These are phyloP conservation scores for Mus pahari DNA, from an alignment of 2,113 vertebrate genomes.

Conservation along the genomic window DNA sequence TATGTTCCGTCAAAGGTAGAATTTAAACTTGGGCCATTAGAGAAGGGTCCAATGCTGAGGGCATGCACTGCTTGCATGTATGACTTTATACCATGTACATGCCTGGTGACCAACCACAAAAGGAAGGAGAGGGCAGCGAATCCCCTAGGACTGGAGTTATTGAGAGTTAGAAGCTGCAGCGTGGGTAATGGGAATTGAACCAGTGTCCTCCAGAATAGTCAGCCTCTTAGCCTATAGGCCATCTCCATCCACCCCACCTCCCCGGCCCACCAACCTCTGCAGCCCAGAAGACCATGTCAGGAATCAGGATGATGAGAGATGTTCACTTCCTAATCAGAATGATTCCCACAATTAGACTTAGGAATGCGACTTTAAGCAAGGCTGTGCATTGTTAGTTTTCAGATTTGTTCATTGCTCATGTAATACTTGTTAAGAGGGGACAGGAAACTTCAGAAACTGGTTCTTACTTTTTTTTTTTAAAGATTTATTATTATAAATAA, in stretches of 20 bases:
- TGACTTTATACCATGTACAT: not conserved
- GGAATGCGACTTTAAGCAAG: not conserved
- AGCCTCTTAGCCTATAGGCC: not conserved
- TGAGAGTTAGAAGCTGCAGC: not conserved
- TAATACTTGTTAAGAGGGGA: not conserved
- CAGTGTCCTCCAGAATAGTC: not conserved
- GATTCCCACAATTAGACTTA: not conserved
- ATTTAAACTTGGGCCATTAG: not conserved
- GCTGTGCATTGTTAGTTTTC: not conserved
- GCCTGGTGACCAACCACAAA: not conserved
- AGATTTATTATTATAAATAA: too few relatives aligned
- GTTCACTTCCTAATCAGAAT: slow-evolving; percentile 46
- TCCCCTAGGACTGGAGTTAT: not conserved
- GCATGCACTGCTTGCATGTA: too few relatives aligned
- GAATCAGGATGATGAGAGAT: not conserved
- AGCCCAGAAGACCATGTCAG: not conserved
- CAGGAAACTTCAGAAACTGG: not conserved
- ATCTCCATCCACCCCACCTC: not conserved
- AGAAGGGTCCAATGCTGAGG: not conserved
- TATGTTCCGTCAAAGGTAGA: not conserved
- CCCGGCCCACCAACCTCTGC: not conserved
- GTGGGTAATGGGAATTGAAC: not conserved
- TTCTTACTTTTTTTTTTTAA: too few relatives aligned
- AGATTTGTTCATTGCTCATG: not conserved
- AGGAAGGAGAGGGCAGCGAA: too few relatives aligned